Percentiles rank a stretch among this genome's conserved stretches.
Conservation (phyloP, 2,113 vertebrate species). For the Protobothrops mucrosquamatus region DNA sequence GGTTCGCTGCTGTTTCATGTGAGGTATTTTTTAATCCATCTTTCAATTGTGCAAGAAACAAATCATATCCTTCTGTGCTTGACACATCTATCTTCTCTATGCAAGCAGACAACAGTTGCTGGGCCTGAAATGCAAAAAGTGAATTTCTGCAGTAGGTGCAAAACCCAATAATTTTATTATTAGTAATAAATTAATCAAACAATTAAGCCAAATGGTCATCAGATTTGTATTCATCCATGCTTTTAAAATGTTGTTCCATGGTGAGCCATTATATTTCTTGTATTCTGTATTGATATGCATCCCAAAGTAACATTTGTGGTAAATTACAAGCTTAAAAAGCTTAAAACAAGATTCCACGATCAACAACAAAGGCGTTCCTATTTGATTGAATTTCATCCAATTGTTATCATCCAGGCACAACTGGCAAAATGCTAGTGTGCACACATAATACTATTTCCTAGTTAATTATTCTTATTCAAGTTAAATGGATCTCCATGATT, state of each 20-base stretch:
- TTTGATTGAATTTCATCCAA: not conserved
- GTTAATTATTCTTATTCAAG: not conserved
- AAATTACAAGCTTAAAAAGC: not conserved
- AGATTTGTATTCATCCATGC: not conserved
- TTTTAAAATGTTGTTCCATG: not conserved
- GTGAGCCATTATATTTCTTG: not conserved
- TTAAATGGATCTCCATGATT: not conserved
- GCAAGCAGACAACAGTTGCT: slow-evolving; percentile 94
- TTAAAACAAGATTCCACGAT: not conserved
- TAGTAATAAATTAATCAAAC: not conserved
- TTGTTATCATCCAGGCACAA: not conserved
- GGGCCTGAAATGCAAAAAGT: slow-evolving; percentile 75
- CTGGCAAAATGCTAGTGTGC: not conserved
- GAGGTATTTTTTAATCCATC: slow-evolving; percentile 99
- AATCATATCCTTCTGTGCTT: slow-evolving; percentile 92
- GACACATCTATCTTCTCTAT: slow-evolving; percentile 97
- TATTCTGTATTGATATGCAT: not conserved
- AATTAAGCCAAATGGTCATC: not conserved
- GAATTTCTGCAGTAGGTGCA: not conserved
- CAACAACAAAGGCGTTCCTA: not conserved
- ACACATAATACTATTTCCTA: not conserved
- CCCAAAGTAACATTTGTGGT: not conserved
- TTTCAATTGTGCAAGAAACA: slow-evolving; percentile 95
- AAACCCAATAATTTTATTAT: not conserved
- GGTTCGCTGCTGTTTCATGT: slow-evolving; percentile 98